Conservation (phyloP, 1,140 invertebrate genomes). For the Ptiloglossa arizonensis region DNA sequence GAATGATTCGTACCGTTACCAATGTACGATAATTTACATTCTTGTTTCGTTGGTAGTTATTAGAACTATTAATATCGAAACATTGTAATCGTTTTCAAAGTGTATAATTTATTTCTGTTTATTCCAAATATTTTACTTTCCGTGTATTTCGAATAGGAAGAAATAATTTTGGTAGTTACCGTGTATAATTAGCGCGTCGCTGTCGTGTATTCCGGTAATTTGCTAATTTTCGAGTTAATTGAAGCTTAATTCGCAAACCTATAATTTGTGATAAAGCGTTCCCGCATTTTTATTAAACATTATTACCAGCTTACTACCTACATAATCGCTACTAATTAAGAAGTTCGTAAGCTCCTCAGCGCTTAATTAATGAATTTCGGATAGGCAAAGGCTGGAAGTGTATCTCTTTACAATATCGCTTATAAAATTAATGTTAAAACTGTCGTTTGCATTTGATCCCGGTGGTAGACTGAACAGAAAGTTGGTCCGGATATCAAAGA, state of each 20-base stretch:
- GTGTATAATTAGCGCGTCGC: not conserved
- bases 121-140: not conserved
- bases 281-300: conserved; percentile 21
- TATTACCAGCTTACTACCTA: conserved; percentile 13
- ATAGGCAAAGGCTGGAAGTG: not conserved
- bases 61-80: too few relatives aligned
- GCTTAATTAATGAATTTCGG: conserved; percentile 31
- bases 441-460: not conserved
- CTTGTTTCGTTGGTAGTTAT: too few relatives aligned
- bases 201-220: conserved; percentile 1
- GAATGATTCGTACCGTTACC: too few relatives aligned
- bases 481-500: too few relatives aligned
- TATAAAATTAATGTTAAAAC: not conserved
- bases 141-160: not conserved
- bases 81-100: not conserved
- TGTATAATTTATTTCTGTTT: not conserved
- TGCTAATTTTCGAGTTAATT: conserved; percentile 26
- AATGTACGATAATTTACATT: too few relatives aligned
- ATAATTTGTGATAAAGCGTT: not conserved
- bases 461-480: not conserved
- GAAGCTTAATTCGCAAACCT: conserved; percentile 17
- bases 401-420: not conserved
- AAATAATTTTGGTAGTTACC: not conserved
- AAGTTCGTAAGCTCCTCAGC: conserved; percentile 12
- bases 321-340: conserved; percentile 31